Base-by-base conservation (phyloP, 2,888 invertebrate species). In the Biston stratarius region DNA sequence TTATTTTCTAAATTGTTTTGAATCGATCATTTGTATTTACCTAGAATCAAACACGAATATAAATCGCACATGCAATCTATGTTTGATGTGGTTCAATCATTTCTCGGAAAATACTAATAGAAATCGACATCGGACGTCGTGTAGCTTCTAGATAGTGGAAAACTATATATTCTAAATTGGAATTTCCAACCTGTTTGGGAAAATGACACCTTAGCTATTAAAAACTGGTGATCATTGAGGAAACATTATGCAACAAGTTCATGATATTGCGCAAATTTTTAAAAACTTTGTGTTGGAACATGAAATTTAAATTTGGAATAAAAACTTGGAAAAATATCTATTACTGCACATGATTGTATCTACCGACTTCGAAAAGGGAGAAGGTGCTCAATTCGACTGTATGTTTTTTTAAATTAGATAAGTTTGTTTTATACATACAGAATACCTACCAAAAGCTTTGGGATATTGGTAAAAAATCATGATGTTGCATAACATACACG, bases 121-220 rank as follows among this genome's bases (percentile, higher is more conserved):
- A 64, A 63, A 68, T 60, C 60, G 49, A 64, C 63, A 60, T 63
- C 56, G 60, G 63, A 60, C 60, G 63, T 67, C 44, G 59, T 45
- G 60, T 62, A 45, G 56, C 60, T 63, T 60, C 67, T 56, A 56
- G 45, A 64, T 42, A 60, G 56, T 63, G 63, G 61, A 67, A 66
- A 70, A 61, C 67, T 52, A 59, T 60, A 61, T 63, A 58, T 10
- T 40, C 9, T 7, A 40, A 40, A 6, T 40, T 40, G 40, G 42
- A 11, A 5, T 0, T 63, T 63, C 49, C 38, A 48, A 64, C 67
- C 49, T 5, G 60, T 64, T 53, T 57, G 45, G 60, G 40, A 61
- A 64, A 56, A 68, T 63, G 60, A 49, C 67, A 64, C 56, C 60
- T 64, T 68, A 64, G 51, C 56, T 69, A 55, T 63, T 59, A 60